Evolutionary conservation across 2,888 invertebrate species (phyloP), one percentile per base, ranked within the genome.

Genomic region (Cynaeus angustus): DNA sequence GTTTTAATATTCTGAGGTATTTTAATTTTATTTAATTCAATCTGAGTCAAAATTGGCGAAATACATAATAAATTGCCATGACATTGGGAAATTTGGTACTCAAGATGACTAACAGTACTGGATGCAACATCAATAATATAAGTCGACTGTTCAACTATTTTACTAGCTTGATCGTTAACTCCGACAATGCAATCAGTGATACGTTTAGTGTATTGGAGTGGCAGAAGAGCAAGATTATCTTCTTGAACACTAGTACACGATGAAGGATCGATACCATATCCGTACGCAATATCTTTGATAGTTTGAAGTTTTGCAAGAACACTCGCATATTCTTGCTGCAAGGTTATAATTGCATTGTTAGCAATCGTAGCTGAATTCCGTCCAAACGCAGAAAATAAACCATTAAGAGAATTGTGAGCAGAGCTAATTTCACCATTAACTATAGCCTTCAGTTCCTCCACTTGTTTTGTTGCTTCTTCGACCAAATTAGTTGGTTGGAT

Each of bases 241-340:
- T 61, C 61, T 4, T 37, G 46, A 9, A 30, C 16, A 14, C 16
- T 14, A 6, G 48, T 48, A 21, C 61, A 61, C 0, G 37, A n/a
- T n/a, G 48, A 37, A 61, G 48, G 7, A 21, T 61, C 61, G n/a
- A 16, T 37, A 8, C 38, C 38, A 3, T 30, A 46, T 5, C 33
- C 10, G 1, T 37, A 16, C 48, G 30, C 61, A 8, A 61, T 10
- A 26, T 61, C 52, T 41, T 62, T 62, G 21, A 62, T 50, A 5
- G 37, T 10, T 16, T 30, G n/a, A 7, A 61, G 8, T 9, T 62
- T 50, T 10, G 9, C 21, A 8, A 12, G 1, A 26, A 62, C n/a
- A 5, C 38, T 38, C 10, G 37, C 38, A 3, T 30, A 30, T 16
- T 61, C 33, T 38, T 61, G 37, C 14, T 48, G 37, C 3, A 59